Evolutionary conservation across 1,140 invertebrate species (phyloP).

Genomic region (Musca vetustissima): DNA sequence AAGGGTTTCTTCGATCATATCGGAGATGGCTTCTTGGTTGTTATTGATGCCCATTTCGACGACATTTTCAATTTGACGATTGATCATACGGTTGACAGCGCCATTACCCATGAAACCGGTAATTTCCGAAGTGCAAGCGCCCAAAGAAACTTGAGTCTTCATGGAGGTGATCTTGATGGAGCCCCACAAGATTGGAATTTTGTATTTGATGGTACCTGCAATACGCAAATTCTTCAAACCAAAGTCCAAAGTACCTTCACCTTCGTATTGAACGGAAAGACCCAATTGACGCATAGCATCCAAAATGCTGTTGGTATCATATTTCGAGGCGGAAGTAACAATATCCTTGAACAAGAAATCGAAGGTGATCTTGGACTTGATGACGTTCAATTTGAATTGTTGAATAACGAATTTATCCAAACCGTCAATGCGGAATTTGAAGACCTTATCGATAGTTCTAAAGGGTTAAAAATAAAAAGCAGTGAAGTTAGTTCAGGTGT

Average conservation of each 20-base stretch:
- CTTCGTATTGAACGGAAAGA: slow-evolving; percentile 48
- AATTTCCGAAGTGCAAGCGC: slow-evolving; percentile 40
- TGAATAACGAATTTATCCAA: slow-evolving; percentile 45
- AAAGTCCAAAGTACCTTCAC: slow-evolving; percentile 40
- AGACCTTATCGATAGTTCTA: slow-evolving; percentile 43
- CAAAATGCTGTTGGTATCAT: slow-evolving; percentile 47
- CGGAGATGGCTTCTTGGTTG: slow-evolving; percentile 42
- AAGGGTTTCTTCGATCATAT: slow-evolving; percentile 42
- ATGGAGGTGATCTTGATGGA: slow-evolving; percentile 48
- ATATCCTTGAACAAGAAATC: slow-evolving; percentile 46
- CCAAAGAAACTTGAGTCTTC: slow-evolving; percentile 43
- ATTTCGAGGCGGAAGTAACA: slow-evolving; percentile 42
- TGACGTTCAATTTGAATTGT: slow-evolving; percentile 46
- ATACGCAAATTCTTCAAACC: slow-evolving; percentile 45
- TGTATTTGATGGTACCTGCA: slow-evolving; percentile 44
- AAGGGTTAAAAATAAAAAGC: neutral
- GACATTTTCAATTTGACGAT: slow-evolving; percentile 43
- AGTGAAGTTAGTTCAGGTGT: neutral
- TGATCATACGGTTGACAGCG: slow-evolving; percentile 41
- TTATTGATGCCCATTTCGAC: slow-evolving; percentile 39
- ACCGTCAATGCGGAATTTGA: slow-evolving; percentile 45
- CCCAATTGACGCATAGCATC: slow-evolving; percentile 47
- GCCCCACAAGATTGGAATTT: slow-evolving; percentile 49
- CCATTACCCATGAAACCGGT: slow-evolving; percentile 48
- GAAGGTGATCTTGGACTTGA: slow-evolving; percentile 43